A percentile compares a stretch with the other conserved stretches of the same genome.
phyloP scores from a whole-genome alignment of 1,140 invertebrate genomes.

The Lanistes nyassanus region DNA sequence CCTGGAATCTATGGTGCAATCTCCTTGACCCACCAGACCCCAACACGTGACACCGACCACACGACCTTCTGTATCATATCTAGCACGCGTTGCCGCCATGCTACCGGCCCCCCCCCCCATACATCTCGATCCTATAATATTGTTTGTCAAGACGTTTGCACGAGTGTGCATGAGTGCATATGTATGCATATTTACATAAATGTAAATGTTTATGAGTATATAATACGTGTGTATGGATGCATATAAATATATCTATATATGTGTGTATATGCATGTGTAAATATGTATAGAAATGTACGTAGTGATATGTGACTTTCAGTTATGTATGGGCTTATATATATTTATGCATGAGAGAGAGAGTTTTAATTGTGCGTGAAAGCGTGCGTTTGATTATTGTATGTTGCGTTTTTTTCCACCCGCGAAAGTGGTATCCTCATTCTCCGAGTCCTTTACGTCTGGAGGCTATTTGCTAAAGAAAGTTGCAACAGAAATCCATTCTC shows the following conservation, averaged over 20 bases:
- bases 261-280: not conserved
- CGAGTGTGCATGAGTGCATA: conserved; percentile 14
- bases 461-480: no score
- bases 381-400: not conserved
- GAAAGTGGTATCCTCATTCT: not conserved
- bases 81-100: not conserved
- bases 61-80: not conserved
- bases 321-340: not conserved
- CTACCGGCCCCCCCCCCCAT: not conserved
- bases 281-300: not conserved
- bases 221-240: conserved; percentile 1
- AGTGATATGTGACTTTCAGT: not conserved
- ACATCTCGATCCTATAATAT: not conserved
- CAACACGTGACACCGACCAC: no score
- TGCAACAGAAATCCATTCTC: no score
- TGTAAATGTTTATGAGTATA: not conserved
- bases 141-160: not conserved
- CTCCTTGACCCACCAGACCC: no score
- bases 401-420: not conserved
- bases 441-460: not conserved
- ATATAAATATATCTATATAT: not conserved
- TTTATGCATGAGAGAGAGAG: not conserved
- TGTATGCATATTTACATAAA: conserved; percentile 5
- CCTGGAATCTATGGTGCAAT: not conserved
- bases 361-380: not conserved